These are phyloP conservation scores for Anadara kagoshimensis DNA, from an alignment of 1,140 invertebrate genomes.

Conservation along the genomic window DNA sequence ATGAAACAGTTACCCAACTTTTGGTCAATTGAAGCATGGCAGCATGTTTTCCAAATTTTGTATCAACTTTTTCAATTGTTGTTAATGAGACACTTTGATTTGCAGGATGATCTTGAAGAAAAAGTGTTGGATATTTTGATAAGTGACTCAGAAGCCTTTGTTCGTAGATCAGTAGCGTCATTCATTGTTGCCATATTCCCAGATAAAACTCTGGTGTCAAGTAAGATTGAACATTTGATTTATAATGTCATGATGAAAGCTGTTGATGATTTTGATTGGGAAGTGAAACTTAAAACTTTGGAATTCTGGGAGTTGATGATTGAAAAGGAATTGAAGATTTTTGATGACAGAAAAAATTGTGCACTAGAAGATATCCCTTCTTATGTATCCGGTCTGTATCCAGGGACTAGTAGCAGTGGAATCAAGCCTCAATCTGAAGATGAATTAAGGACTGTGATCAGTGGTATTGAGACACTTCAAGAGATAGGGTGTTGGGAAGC, in stretches of 20 bases:
- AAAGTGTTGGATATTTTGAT: no score
- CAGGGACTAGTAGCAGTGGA: background rate
- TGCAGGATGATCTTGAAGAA: no score
- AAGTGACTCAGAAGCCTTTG: slow-evolving; percentile 17
- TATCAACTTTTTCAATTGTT: no score
- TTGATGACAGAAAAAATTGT: background rate
- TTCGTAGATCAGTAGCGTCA: slow-evolving; percentile 5
- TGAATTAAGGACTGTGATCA: background rate
- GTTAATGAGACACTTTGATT: no score
- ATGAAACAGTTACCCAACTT: no score
- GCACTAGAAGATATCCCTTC: background rate
- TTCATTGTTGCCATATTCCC: background rate
- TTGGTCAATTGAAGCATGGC: no score
- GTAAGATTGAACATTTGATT: background rate
- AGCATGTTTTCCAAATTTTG: no score
- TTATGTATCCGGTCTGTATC: background rate
- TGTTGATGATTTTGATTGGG: slow-evolving; percentile 29
- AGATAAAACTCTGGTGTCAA: slow-evolving; percentile 3
- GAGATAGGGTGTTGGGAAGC: slow-evolving; percentile 1
- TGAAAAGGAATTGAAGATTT: background rate
- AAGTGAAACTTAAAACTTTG: slow-evolving; percentile 14
- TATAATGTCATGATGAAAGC: background rate
- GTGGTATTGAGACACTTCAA: background rate
- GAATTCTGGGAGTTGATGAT: slow-evolving; percentile 5
- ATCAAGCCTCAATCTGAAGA: background rate